phyloP scores from a whole-genome alignment of 2,113 vertebrate species.

The Pogonocichla stellata region DNA sequence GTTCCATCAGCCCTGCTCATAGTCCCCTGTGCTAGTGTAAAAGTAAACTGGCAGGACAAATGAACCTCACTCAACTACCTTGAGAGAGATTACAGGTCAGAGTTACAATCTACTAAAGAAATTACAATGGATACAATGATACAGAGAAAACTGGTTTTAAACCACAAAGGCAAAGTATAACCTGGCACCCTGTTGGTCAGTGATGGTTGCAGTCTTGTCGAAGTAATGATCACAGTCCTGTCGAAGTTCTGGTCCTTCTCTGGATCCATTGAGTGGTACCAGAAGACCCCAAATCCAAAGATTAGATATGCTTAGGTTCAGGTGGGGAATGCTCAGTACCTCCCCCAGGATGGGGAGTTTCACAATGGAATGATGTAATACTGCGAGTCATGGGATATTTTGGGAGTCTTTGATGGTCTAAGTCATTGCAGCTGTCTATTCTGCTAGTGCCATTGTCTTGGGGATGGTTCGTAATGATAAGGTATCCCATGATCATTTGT shows the following conservation, averaged over 20 bases:
- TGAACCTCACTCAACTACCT: background rate
- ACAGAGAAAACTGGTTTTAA: background rate
- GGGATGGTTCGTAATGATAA: background rate
- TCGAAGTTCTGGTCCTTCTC: background rate
- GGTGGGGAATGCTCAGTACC: background rate
- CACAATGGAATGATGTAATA: background rate
- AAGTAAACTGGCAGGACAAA: background rate
- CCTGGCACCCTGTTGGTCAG: background rate
- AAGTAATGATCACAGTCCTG: background rate
- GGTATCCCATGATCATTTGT: background rate
- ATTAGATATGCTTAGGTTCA: background rate
- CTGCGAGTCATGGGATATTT: background rate
- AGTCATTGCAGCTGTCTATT: background rate
- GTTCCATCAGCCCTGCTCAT: background rate
- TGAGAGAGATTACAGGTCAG: background rate
- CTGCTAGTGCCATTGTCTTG: background rate
- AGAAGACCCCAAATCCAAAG: background rate
- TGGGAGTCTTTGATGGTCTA: background rate
- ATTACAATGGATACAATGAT: background rate
- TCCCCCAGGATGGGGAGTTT: background rate
- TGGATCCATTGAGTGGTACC: background rate
- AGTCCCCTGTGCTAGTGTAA: background rate
- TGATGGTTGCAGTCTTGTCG: background rate
- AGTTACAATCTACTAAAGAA: background rate
- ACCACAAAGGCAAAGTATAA: background rate